Evolutionary conservation across 2,888 invertebrate genomes (phyloP).

Genomic region (Ochlodes sylvanus): DNA sequence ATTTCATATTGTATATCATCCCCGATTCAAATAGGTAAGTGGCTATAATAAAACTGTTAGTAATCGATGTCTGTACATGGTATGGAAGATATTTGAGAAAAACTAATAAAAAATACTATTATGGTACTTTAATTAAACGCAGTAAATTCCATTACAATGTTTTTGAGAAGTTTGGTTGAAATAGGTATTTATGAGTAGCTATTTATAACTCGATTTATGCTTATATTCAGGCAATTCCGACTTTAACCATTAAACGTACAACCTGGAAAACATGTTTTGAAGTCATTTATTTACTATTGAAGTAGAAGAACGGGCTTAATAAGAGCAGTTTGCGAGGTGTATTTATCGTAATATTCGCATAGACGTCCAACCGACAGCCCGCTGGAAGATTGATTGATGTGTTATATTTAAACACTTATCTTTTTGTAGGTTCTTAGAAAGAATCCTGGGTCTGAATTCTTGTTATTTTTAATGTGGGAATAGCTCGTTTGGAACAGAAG

Average conservation of each 20-base stretch:
- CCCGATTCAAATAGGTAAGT: too few species aligned
- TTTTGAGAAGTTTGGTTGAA: too few species aligned
- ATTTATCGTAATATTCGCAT: constrained; percentile 27
- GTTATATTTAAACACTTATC: constrained; percentile 31
- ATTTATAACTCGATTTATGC: too few species aligned
- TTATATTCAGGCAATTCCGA: too few species aligned
- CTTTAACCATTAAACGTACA: not conserved
- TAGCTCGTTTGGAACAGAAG: not conserved
- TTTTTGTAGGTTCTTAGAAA: constrained; percentile 21
- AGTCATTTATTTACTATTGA: not conserved
- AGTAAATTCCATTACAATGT: too few species aligned
- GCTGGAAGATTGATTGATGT: constrained; percentile 25
- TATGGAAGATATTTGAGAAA: too few species aligned
- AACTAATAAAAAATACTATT: too few species aligned
- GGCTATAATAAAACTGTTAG: too few species aligned
- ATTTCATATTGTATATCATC: too few species aligned
- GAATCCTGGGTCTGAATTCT: constrained; percentile 7
- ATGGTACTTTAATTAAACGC: too few species aligned
- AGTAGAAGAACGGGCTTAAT: constrained; percentile 21
- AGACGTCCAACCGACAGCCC: constrained; percentile 26
- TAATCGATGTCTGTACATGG: too few species aligned
- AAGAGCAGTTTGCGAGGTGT: constrained; percentile 16
- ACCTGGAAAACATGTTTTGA: not conserved
- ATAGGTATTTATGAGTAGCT: too few species aligned
- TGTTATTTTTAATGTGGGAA: constrained; percentile 6